Base-by-base conservation (phyloP, 2,888 invertebrate genomes). In the Tethea ocularis region DNA sequence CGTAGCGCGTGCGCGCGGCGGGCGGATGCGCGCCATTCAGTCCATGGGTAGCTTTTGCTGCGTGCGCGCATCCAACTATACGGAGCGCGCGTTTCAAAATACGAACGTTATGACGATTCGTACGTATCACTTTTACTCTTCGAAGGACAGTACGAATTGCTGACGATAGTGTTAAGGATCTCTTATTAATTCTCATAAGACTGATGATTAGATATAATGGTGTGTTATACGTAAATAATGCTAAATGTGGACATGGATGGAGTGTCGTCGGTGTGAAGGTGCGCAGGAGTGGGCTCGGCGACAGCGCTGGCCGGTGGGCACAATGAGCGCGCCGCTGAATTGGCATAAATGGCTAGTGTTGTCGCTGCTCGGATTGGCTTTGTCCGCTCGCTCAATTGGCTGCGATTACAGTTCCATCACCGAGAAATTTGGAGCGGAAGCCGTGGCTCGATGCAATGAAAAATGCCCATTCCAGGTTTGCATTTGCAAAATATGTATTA, bases 371-470 rank as follows among this genome's bases (percentile, higher is more conserved):
- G 92, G 92, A 91, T 91, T 93, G 90, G 91, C 91, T 91, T 90
- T 92, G 93, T 91, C 92, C 92, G 92, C 87, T 83, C 88, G 86
- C 80, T 88, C 91, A 93, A 92, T 93, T 93, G 92, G 85, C 83
- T 87, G 91, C 91, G 92, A 93, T 91, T 91, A 91, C 84, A 88
- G 87, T 86, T 86, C 89, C 91, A 90, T 90, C 91, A 90, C 91
- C 76, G 90, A 92, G 89, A 92, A 89, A 91, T 93, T 93, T 89
- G 91, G 91, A 90, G 85, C 91, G 91, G 93, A 93, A 88, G 93
- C 92, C 57, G 89, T 91, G 77, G 87, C 83, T 74, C 87, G 88
- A 74, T 93, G 93, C 88, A 88, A 88, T 84, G 91, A 92, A 82
- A 93, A 92, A 87, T 93, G 93, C 74, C 93, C 93, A 60, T 93